Base-by-base conservation (phyloP, 2,797 vertebrate genomes). In the Brachyrhaphis roseni region DNA sequence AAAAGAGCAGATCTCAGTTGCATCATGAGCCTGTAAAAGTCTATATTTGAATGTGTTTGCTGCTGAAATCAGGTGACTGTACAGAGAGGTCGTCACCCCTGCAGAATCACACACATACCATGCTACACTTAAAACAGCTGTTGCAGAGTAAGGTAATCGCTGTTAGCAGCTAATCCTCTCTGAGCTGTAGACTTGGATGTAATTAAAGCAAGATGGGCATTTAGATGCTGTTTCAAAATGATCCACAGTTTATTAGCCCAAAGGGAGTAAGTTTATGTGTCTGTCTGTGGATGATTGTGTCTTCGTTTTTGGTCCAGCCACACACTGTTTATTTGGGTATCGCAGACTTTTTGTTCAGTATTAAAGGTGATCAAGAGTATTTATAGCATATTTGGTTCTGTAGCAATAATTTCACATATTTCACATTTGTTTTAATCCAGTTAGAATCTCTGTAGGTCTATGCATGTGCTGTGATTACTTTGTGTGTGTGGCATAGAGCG, bases 261-360 rank as follows among this genome's bases (percentile, higher is more conserved):
- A 90, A 79, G 90, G 91, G 91, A 90, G 70, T 64, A 2, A 76
- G 47, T 41, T 57, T 77, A 51, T 59, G 28, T 82, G 51, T 83
- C 72, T 70, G 45, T 84, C 59, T 88, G 87, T 77, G 79, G 72
- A 74, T 57, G 53, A 83, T 68, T 87, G 66, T 78, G 81, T 85
- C 15, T 41, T 51, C 74, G 80, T 83, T 84, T 92, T 87, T 72
- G 81, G 66, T 84, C 78, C 84, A 80, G 86, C 75, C 55, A 84
- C 84, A 80, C 72, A 89, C 93, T 91, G 92, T 91, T 93, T 91
- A 94, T 92, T 93, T 85, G 84, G 91, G 85, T 91, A 87, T 89
- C 91, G 93, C 83, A 31, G 74, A 93, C 88, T 93, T 84, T 94
- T 92, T 94, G 94, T 94, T 94, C 88, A 93, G 94, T 91, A 95